These are phyloP conservation scores for Orbicella faveolata DNA, from an alignment of 64 coral and sea anemone species.

Conservation along the genomic window DNA sequence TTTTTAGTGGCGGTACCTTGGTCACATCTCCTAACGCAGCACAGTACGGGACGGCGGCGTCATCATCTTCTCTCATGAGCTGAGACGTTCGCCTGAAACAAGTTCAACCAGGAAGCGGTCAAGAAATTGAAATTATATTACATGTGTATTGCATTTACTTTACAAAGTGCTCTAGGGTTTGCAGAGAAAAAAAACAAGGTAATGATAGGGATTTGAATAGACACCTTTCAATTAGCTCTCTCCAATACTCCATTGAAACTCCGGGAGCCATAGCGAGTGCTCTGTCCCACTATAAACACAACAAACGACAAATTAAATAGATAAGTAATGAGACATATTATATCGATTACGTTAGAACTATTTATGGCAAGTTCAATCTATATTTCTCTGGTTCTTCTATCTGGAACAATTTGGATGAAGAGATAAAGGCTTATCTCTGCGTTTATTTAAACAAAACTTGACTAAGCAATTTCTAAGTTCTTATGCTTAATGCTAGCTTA, in stretches of 20 bases:
- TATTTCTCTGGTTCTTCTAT: too few relatives aligned
- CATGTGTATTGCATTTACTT: not conserved
- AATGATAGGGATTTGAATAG: not conserved
- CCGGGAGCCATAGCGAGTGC: conserved; percentile 89
- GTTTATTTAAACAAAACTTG: too few relatives aligned
- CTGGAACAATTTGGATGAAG: too few relatives aligned
- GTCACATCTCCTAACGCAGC: conserved; percentile 70
- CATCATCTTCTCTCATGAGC: conserved; percentile 83
- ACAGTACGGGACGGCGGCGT: conserved; percentile 89
- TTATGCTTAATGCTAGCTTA: too few relatives aligned
- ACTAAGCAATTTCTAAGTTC: too few relatives aligned
- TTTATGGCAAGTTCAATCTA: too few relatives aligned
- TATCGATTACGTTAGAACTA: too few relatives aligned
- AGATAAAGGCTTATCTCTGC: too few relatives aligned
- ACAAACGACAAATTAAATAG: not conserved
- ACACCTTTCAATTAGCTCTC: conserved; percentile 82
- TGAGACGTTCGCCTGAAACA: conserved; percentile 76
- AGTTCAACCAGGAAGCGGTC: not conserved
- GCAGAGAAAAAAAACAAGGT: not conserved
- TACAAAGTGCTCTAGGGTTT: not conserved
- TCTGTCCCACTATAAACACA: conserved; percentile 85
- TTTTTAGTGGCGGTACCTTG: conserved; percentile 51
- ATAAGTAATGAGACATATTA: too few relatives aligned
- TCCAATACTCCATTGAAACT: conserved; percentile 92
- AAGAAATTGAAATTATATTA: not conserved